Base-by-base conservation (phyloP, 2,113 vertebrate species). In the Centropus unirufus region DNA sequence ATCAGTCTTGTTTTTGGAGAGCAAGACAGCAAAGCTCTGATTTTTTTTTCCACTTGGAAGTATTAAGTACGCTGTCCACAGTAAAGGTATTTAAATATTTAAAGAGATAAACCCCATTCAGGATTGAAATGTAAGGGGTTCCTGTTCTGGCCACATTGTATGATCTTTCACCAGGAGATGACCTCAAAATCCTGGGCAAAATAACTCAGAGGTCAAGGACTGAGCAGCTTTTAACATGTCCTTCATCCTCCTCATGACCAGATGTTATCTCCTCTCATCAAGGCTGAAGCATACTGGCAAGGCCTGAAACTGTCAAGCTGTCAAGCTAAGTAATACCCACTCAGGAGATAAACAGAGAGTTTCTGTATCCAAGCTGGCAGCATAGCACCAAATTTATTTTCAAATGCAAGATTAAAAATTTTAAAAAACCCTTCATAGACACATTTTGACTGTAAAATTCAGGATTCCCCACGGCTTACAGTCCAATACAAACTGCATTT, bases 341-440 rank as follows among this genome's bases (percentile, higher is more conserved):
- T 69, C 78, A 76, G 59, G 81, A 93, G 74, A 87, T 47, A 92
- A 94, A 89, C 46, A 87, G 61, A 83, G 61, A 81, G 58, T 42
- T 91, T 52, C 59, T 89, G 40, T 44, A 69, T 66, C 46, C 75
- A 76, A 83, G 70, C 62, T 90, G 93, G 74, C 66, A 91, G 49
- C 0, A 0, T 5, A 76, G 32, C 29, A 80, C 32, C 78, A 66
- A 61, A 73, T 47, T 83, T 4, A 63, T 83, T 94, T 96, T 86
- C 82, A 91, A 88, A 88, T 55, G 83, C 20, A 51, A 91, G 75
- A 85, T 90, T 90, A 67, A 91, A 83, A 87, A 64, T n/a, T 36
- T 21, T 75, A 58, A n/a, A n/a, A 57, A 59, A 30, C 8, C 4
- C 12, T 62, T 73, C 22, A 36, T 36, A 57, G 17, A 42, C 52